Base-by-base conservation (phyloP, 2,113 vertebrate genomes). In the Rattus rattus region DNA sequence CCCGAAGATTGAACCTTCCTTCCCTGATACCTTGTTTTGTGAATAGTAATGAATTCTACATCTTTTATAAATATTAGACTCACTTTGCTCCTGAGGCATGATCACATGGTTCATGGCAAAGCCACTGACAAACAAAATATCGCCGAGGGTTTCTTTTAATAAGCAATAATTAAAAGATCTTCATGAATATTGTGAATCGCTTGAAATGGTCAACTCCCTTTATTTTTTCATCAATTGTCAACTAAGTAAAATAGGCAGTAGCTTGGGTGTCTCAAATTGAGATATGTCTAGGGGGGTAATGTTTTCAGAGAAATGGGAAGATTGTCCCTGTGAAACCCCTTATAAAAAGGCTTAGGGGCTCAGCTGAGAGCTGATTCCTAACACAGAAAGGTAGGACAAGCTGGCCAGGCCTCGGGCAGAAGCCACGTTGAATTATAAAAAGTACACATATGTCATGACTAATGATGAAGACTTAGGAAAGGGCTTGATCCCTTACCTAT, bases 51-150 rank as follows among this genome's bases (percentile, higher is more conserved):
- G 92, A 94, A 90, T 49, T n/a, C 65, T 88, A 61, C 73, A 76
- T 79, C 94, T 94, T 65, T 89, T 59, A 67, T 30, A 96, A 96
- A 97, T 61, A 49, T 0, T 59, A n/a, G 49, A 93, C 83, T 70
- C 85, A 90, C 88, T 88, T 96, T 22, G 7, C 90, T 92, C 14
- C 43, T 59, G 2, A 84, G 22, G 69, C 9, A 22, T 16, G 73
- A 90, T 1, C 81, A 95, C 94, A 90, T 22, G 63, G 77, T 30
- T 93, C 49, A 54, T 9, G 73, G 30, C 47, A 87, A 77, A 94
- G 84, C 1, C 20, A 22, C 90, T 12, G 1, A 28, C 63, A 54
- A 47, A 84, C 33, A 63, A 84, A 65, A 90, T 4, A 81, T 5
- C 24, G 8, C 33, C 19, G 11, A 61, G 10, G 33, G 6, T 54